Evolutionary conservation across 2,888 invertebrate species (phyloP), one percentile per base, ranked within the genome.

Genomic region (Drosophila putrida): DNA sequence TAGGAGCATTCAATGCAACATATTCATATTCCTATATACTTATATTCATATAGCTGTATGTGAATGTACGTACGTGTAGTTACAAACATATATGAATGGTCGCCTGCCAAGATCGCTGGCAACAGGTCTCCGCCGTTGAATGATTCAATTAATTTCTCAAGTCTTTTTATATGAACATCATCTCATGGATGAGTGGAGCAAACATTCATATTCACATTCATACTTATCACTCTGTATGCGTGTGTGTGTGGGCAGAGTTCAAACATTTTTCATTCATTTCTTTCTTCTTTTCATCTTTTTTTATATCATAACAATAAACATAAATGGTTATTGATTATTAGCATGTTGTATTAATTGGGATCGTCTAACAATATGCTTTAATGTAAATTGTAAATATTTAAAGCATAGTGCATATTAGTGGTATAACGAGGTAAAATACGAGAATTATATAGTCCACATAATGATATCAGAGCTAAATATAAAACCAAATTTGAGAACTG

Each of bases 71-170:
- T 59, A 47, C 20, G 20, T 36, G 27, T 59, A 43, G n/a, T 33
- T 62, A 61, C 13, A 51, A 41, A 15, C 28, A 71, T 39, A 33
- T 54, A 74, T 75, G 79, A 55, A 68, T 66, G 70, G 75, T 68
- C 64, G 79, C 55, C 61, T 75, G 78, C 78, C 78, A 75, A 82
- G 82, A 87, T 75, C 80, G 71, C 82, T 72, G 80, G 86, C 89
- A 86, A 86, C 85, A 86, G 89, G 85, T 86, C 82, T 71, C 89
- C 39, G 88, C 75, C 68, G 85, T 71, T 86, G 85, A 89, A 82
- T 88, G 88, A 88, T 89, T 89, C 86, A 89, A 86, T 86, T 89
- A 89, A 86, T 86, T 86, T 88, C 88, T 88, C 80, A 85, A 78
- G 88, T 89, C 79, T 68, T 79, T 78, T 78, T 69, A 78, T 76